Conservation (phyloP, 1,140 invertebrate species). For the Lethrus apterus region DNA sequence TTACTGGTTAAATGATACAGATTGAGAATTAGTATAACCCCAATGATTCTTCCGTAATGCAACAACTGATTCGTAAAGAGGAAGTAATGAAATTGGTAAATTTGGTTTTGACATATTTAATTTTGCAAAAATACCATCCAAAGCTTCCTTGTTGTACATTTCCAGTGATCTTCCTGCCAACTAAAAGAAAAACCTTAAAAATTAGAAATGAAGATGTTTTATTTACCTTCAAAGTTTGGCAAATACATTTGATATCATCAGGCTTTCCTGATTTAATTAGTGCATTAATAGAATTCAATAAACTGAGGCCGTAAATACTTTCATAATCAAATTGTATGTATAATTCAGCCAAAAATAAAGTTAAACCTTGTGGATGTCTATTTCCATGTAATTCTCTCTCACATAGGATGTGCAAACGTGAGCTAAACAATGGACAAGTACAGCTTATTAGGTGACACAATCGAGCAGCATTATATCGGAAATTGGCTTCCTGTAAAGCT, state of each 20-base stretch:
- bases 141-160: constrained; percentile 26
- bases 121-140: constrained; percentile 31
- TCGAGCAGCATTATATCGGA: constrained; percentile 35
- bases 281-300: constrained; percentile 30
- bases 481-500: constrained; percentile 32
- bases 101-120: constrained; percentile 21
- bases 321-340: constrained; percentile 32
- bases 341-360: constrained; percentile 37
- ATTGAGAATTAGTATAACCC: constrained; percentile 11
- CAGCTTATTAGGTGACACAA: constrained; percentile 33
- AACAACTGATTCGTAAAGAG: constrained; percentile 17
- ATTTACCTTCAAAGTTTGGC: constrained; percentile 47
- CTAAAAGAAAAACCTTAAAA: constrained; percentile 22
- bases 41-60: constrained; percentile 19
- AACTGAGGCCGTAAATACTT: constrained; percentile 29
- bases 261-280: constrained; percentile 25
- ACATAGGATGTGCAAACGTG: constrained; percentile 30
- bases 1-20: neutral
- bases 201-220: neutral
- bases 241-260: constrained; percentile 48
- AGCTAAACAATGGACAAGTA: constrained; percentile 30
- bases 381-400: constrained; percentile 27
- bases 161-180: constrained; percentile 35
- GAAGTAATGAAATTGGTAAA: constrained; percentile 30
- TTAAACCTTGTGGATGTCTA: constrained; percentile 29